phyloP scores from a whole-genome alignment of 2,113 vertebrate genomes.

The Lichenostomus cassidix region DNA sequence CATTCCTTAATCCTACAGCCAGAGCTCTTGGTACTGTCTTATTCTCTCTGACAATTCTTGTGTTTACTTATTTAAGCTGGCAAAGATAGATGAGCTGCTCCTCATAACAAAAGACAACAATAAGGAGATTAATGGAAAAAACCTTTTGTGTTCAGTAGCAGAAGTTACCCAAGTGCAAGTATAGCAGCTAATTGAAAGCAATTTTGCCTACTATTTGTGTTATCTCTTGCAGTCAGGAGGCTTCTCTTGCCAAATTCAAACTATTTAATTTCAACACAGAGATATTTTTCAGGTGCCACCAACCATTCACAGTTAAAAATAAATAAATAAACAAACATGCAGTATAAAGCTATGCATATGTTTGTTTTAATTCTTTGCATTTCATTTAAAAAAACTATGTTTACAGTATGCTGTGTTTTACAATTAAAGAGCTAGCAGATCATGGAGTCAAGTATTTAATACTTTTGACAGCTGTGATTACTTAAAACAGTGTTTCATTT shows the following conservation, averaged over 20 bases:
- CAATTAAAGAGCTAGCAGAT: not conserved
- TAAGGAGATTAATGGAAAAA: not conserved
- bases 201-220: not conserved
- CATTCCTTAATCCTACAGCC: not conserved
- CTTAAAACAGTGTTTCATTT: not conserved
- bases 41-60: not conserved
- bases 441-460: not conserved
- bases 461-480: not conserved
- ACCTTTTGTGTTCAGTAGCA: not conserved
- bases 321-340: not conserved
- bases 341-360: not conserved
- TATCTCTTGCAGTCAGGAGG: not conserved
- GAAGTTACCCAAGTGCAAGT: not conserved
- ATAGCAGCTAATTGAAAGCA: not conserved
- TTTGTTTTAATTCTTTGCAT: not conserved
- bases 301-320: not conserved
- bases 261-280: not conserved
- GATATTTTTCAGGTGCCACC: not conserved
- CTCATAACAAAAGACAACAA: not conserved
- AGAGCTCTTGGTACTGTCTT: not conserved
- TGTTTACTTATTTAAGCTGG: not conserved
- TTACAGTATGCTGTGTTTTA: not conserved
- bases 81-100: not conserved
- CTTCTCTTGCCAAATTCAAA: not conserved
- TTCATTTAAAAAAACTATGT: not conserved